Evolutionary conservation across 2,797 vertebrate genomes (phyloP).

Genomic region (Petrocephalus schoutedeni): DNA sequence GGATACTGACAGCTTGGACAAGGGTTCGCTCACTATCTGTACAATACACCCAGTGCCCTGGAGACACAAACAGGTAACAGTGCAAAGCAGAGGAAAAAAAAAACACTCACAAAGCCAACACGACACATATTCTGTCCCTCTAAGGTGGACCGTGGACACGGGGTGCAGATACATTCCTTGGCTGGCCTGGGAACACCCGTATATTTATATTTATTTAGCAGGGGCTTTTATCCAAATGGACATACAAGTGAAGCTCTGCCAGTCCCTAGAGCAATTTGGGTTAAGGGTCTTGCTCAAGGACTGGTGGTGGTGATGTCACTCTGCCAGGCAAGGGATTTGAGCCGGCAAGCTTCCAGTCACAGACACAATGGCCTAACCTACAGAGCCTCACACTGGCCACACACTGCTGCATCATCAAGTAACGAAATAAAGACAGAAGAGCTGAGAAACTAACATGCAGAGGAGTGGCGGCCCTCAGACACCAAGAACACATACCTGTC

Average conservation of each 20-base stretch:
- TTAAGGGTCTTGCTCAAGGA: neutral
- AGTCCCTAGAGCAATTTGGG: neutral
- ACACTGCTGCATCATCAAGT: neutral
- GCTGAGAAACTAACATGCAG: neutral
- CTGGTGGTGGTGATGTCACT: neutral
- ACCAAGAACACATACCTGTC: conserved; percentile 62
- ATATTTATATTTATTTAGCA: neutral
- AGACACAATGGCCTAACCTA: neutral
- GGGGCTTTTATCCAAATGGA: neutral
- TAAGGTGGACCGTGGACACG: neutral
- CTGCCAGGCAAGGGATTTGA: neutral
- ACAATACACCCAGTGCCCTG: conserved; percentile 80
- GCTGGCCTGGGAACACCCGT: neutral
- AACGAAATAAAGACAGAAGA: neutral
- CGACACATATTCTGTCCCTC: neutral
- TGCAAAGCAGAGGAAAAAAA: neutral
- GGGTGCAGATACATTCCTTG: neutral
- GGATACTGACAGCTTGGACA: conserved; percentile 84
- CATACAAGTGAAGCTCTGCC: neutral
- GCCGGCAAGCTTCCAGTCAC: neutral
- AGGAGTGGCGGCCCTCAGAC: neutral
- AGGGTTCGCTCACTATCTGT: conserved; percentile 72
- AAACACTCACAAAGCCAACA: neutral
- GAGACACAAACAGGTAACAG: neutral
- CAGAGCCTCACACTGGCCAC: neutral